Evolutionary conservation across 2,888 invertebrate genomes (phyloP).

Genomic region (Hymenopus coronatus): DNA sequence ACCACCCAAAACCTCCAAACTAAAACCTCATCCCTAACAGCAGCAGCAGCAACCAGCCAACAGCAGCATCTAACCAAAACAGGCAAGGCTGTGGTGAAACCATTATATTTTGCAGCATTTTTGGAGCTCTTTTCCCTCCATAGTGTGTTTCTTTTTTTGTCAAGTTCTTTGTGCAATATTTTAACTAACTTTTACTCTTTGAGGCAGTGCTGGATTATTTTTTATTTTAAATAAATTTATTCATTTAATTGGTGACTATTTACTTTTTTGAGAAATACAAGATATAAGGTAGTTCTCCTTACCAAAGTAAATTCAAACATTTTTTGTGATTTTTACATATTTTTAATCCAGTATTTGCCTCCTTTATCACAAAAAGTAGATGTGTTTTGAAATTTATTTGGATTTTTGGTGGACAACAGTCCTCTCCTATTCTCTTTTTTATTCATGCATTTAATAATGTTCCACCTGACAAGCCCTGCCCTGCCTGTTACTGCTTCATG

Average conservation of each 20-base stretch:
- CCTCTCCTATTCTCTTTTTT: neutral
- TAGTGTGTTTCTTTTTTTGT: neutral
- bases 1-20: neutral
- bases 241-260: neutral
- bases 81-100: conserved; percentile 30
- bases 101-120: neutral
- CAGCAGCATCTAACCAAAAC: conserved; percentile 32
- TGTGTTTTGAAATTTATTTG: neutral
- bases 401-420: neutral
- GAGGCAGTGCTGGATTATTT: neutral
- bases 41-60: conserved; percentile 22
- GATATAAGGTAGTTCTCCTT: neutral
- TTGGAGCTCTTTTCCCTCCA: neutral
- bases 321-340: neutral
- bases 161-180: neutral
- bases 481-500: neutral
- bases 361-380: neutral
- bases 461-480: neutral
- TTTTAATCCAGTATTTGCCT: neutral
- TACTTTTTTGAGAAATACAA: neutral
- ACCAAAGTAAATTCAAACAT: neutral
- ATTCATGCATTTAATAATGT: neutral
- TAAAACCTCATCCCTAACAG: conserved; percentile 27
- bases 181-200: neutral
- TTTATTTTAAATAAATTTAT: neutral